Conservation (phyloP, 2,797 vertebrate genomes). For the Danio kyathit region DNA sequence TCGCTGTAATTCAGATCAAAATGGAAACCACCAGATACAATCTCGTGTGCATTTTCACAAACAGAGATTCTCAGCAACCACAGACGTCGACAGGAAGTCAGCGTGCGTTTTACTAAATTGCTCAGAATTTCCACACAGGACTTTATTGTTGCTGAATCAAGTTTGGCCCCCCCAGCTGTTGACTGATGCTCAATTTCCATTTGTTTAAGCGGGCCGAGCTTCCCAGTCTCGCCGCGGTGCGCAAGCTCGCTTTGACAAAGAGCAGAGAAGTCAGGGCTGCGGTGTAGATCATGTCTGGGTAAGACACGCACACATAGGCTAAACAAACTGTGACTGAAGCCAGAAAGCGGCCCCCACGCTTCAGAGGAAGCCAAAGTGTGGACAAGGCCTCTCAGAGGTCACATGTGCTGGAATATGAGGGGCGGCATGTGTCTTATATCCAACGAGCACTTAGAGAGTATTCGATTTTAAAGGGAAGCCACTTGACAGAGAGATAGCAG, state of each 20-base stretch:
- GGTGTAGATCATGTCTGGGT: slow-evolving; percentile 51
- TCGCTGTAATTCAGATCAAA: slow-evolving; percentile 49
- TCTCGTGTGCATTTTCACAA: slow-evolving; percentile 32
- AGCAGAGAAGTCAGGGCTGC: slow-evolving; percentile 55
- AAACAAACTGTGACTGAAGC: slow-evolving; percentile 63
- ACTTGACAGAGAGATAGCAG: slow-evolving; percentile 28
- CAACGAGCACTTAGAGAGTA: slow-evolving; percentile 15
- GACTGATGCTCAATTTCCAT: slow-evolving; percentile 56
- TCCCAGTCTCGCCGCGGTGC: slow-evolving; percentile 26
- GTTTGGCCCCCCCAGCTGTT: slow-evolving; percentile 43
- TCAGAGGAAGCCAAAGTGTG: slow-evolving; percentile 73
- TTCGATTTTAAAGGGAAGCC: slow-evolving; percentile 19
- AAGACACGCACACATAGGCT: slow-evolving; percentile 53
- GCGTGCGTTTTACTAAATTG: slow-evolving; percentile 37
- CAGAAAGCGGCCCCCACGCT: slow-evolving; percentile 68
- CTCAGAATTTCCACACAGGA: slow-evolving; percentile 55
- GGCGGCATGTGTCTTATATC: slow-evolving; percentile 68
- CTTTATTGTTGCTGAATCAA: slow-evolving; percentile 54
- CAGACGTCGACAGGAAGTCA: slow-evolving; percentile 56
- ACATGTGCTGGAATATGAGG: slow-evolving; percentile 73
- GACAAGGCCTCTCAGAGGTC: slow-evolving; percentile 74
- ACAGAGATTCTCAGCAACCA: slow-evolving; percentile 23
- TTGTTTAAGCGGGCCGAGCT: slow-evolving; percentile 36
- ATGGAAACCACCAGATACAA: slow-evolving; percentile 50
- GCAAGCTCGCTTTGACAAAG: slow-evolving; percentile 52